These are phyloP conservation scores for Rhinogobius similis DNA, from an alignment of 2,113 vertebrate species.

Conservation along the genomic window DNA sequence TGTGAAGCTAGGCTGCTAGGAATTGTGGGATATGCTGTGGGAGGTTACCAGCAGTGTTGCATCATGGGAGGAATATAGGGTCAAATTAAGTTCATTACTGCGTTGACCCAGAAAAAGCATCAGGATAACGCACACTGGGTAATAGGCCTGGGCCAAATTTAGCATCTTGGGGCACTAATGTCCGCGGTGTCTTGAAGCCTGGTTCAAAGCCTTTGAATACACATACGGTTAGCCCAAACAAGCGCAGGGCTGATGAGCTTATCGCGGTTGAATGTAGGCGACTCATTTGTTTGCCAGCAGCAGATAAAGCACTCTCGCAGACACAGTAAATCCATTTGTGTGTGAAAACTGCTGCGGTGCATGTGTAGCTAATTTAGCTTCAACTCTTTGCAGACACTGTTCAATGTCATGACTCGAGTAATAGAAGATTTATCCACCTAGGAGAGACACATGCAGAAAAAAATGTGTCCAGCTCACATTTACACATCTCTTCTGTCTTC, in stretches of 20 bases:
- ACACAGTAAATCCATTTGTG: constrained; percentile 62
- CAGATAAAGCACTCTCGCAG: constrained; percentile 50
- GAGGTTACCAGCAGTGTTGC: constrained; percentile 50
- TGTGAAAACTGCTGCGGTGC: constrained; percentile 19
- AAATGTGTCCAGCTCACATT: no score
- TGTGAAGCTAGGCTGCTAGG: constrained; percentile 30
- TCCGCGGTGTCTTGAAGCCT: constrained; percentile 30
- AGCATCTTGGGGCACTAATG: constrained; percentile 44
- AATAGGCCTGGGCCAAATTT: constrained; percentile 46
- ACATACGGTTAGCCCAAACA: constrained; percentile 16
- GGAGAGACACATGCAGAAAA: neutral
- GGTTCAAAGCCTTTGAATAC: constrained; percentile 37
- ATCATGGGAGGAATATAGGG: constrained; percentile 65
- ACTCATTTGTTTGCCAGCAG: constrained; percentile 53
- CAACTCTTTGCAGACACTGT: constrained; percentile 17
- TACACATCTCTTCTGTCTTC: no score
- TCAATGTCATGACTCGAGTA: constrained; percentile 2
- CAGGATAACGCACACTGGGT: constrained; percentile 28
- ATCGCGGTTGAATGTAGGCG: constrained; percentile 60
- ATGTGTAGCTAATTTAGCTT: constrained; percentile 26
- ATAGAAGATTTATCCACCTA: neutral
- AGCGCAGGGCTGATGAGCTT: constrained; percentile 56
- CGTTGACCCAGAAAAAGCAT: constrained; percentile 52
- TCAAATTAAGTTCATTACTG: constrained; percentile 73
- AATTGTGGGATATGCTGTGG: constrained; percentile 41